These are phyloP conservation scores for Yponomeuta evonymella DNA, from an alignment of 2,888 invertebrate species.

Conservation along the genomic window DNA sequence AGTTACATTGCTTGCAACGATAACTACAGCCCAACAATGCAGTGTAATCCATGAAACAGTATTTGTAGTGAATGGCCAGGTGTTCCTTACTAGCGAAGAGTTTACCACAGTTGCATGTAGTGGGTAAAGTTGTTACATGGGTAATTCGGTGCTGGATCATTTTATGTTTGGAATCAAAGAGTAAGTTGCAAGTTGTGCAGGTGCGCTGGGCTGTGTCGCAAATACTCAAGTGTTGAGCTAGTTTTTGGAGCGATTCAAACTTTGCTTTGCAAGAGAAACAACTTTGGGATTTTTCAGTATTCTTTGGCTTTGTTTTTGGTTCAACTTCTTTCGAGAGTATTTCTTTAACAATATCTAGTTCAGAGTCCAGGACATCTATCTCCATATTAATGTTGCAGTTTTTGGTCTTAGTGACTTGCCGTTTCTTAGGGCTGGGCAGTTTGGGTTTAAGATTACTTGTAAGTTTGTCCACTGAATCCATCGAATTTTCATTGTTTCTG, in stretches of 20 bases:
- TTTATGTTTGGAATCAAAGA: conserved; percentile 59
- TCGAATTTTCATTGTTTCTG: conserved; percentile 44
- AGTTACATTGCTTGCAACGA: conserved; percentile 59
- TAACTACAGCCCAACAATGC: conserved; percentile 45
- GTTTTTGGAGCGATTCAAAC: conserved; percentile 45
- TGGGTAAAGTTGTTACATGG: conserved; percentile 36
- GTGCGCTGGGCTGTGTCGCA: conserved; percentile 57
- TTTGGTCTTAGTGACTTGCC: conserved; percentile 33
- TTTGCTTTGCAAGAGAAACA: conserved; percentile 61
- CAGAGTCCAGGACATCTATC: conserved; percentile 59
- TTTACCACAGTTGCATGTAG: conserved; percentile 52
- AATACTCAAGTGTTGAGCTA: conserved; percentile 54
- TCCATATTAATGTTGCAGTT: conserved; percentile 51
- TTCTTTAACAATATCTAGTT: conserved; percentile 55
- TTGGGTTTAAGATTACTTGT: conserved; percentile 39
- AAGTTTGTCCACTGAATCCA: conserved; percentile 34
- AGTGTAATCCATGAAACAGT: conserved; percentile 46
- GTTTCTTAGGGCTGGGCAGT: conserved; percentile 52
- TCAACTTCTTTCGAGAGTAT: conserved; percentile 48
- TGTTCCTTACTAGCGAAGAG: conserved; percentile 45
- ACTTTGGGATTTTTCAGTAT: conserved; percentile 33
- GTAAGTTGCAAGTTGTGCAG: conserved; percentile 50
- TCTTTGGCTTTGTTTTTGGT: conserved; percentile 26
- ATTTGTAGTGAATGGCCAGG: conserved; percentile 47
- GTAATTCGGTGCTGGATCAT: conserved; percentile 52